Base-by-base conservation (phyloP, 2,113 vertebrate species). In the Ictalurus punctatus region DNA sequence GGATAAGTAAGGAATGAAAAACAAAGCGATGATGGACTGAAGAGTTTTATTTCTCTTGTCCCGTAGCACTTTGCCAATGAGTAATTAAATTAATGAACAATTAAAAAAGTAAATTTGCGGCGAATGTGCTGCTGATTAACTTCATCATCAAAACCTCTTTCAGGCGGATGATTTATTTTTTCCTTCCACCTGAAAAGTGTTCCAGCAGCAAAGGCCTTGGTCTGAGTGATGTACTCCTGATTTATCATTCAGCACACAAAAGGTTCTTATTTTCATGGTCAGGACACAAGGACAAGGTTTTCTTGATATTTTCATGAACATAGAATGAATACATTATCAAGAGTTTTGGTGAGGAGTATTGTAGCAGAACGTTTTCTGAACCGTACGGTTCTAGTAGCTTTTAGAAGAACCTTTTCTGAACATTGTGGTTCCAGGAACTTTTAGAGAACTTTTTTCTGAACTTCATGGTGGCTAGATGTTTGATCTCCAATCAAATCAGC, bases 141-240 rank as follows among this genome's bases (percentile, higher is more conserved):
- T 27, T 85, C 88, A 85, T 71, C 48, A 85, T 80, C 61, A 21
- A 40, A 84, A 71, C 56, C 52, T 85, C 52, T 44, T 80, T 71
- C 83, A 30, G 23, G 5, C 8, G 30, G 71, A 59, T 79, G 59
- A 71, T 19, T 48, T 37, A 52, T 74, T 88, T 30, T 30, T 84
- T 23, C 58, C 13, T 6, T 17, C 61, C 21, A 40, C 44, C 83
- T 69, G 67, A 3, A 52, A 54, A 54, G 54, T 65, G 48, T 56
- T 83, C 52, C 14, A 76, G 34, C 54, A 61, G 52, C 37, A 30
- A 14, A 63, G 25, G 34, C 48, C 30, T 40, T 23, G 58, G 7
- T 56, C 14, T 54, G 83, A 67, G 48, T 69, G 73, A 84, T 40
- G 83, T 3, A 19, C 1, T 54, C 19, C 76, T 81, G 44, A 81